Conservation (phyloP, 2,797 vertebrate genomes). For the Acestrorhynchus altus region DNA sequence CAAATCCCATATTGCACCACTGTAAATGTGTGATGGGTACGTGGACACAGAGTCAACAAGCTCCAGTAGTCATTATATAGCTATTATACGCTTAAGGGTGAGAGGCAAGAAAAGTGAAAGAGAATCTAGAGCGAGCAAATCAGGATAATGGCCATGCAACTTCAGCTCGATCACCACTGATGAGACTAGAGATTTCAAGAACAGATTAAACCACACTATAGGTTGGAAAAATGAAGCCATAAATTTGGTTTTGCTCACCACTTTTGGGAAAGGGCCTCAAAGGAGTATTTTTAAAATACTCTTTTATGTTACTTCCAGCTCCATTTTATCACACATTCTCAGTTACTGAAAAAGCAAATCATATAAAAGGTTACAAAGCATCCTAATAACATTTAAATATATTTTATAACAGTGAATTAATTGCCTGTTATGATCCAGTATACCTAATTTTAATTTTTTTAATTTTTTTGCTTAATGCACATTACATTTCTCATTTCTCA, state of each 20-base stretch:
- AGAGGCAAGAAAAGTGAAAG: background rate
- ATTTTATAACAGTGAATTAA: too few species aligned
- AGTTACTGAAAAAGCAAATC: background rate
- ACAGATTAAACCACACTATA: background rate
- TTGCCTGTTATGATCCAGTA: too few species aligned
- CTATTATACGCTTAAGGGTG: constrained; percentile 4
- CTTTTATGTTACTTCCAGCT: background rate
- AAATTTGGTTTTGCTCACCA: background rate
- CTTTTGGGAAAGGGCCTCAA: background rate
- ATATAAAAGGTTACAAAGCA: background rate
- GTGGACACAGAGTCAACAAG: background rate
- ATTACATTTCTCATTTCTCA: too few species aligned
- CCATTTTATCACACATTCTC: background rate
- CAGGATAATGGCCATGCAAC: constrained; percentile 59
- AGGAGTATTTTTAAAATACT: background rate
- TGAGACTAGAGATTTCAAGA: constrained; percentile 61
- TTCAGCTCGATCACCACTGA: constrained; percentile 71
- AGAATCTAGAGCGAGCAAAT: constrained; percentile 52
- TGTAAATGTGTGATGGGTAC: background rate
- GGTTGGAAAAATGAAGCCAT: background rate
- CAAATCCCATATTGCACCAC: background rate
- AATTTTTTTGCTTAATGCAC: too few species aligned
- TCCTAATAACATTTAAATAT: background rate
- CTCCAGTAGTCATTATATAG: background rate
- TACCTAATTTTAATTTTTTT: too few species aligned